Evolutionary conservation across 2,113 vertebrate species (phyloP).

Genomic region (Phaethornis superciliosus): DNA sequence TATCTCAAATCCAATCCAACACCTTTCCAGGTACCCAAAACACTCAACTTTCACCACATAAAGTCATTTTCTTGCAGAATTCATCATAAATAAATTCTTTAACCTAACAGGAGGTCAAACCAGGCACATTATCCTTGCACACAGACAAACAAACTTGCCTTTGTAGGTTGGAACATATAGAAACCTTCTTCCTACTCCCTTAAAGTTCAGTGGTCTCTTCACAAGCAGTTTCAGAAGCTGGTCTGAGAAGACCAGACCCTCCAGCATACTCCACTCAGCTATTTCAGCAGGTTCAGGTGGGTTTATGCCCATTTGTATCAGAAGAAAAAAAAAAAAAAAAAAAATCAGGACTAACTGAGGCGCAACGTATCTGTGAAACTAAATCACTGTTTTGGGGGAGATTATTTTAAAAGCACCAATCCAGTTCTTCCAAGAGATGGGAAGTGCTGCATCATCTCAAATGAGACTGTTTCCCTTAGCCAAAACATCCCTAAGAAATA

Average conservation of each 20-base stretch:
- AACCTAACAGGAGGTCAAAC: neutral
- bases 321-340: neutral
- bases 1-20: neutral
- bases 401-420: neutral
- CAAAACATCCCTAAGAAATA: neutral
- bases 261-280: rapidly evolving
- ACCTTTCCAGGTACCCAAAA: neutral
- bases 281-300: neutral
- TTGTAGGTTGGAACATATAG: neutral
- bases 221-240: neutral
- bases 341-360: neutral
- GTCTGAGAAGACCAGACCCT: neutral
- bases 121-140: neutral
- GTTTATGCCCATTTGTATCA: neutral
- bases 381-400: neutral
- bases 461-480: neutral
- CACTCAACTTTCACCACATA: neutral
- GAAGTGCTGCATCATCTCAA: neutral
- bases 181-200: neutral
- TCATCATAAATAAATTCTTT: neutral
- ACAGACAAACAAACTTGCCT: neutral
- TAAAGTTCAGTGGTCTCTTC: neutral
- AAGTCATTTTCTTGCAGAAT: neutral
- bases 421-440: neutral
- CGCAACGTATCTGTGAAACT: neutral